These are phyloP conservation scores for Caenorhabditis latens DNA, from an alignment of 1,140 invertebrate species.

Conservation along the genomic window DNA sequence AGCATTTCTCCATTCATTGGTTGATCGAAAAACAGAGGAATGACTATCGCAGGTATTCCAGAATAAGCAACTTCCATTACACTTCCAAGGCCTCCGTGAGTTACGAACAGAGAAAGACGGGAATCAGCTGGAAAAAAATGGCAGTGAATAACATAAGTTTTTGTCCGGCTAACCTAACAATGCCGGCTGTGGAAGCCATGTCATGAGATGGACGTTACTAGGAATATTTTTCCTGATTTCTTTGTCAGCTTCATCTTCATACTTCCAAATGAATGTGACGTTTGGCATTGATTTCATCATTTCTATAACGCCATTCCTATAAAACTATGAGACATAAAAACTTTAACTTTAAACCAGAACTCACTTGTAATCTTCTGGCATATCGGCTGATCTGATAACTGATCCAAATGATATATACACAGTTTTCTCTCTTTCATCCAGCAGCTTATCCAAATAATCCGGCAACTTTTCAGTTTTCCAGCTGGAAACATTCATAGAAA, in stretches of 20 bases:
- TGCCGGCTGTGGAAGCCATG: conserved; percentile 20
- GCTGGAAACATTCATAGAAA: not conserved
- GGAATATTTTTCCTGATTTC: not conserved
- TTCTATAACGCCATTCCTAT: not conserved
- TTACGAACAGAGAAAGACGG: conserved; percentile 35
- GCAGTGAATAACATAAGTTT: not conserved
- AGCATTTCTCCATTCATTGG: conserved; percentile 64
- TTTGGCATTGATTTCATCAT: conserved; percentile 1
- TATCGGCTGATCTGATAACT: conserved; percentile 14
- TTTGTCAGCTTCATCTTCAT: not conserved
- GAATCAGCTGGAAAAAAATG: conserved; percentile 4
- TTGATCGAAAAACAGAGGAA: conserved; percentile 70
- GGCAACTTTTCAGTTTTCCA: conserved; percentile 11
- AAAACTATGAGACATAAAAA: not conserved
- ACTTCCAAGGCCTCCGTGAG: conserved; percentile 37
- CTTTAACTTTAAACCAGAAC: not conserved
- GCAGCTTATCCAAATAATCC: not conserved
- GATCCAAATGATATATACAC: conserved; percentile 27
- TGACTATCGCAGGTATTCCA: conserved; percentile 2
- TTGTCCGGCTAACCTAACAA: not conserved
- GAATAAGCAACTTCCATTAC: conserved; percentile 22
- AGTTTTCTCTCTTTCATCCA: not conserved
- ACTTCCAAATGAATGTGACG: conserved; percentile 21
- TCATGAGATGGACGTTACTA: not conserved
- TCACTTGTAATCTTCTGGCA: conserved; percentile 7